These are phyloP conservation scores for Ochotona curzoniae DNA, from an alignment of 2,113 vertebrate species.

Conservation along the genomic window DNA sequence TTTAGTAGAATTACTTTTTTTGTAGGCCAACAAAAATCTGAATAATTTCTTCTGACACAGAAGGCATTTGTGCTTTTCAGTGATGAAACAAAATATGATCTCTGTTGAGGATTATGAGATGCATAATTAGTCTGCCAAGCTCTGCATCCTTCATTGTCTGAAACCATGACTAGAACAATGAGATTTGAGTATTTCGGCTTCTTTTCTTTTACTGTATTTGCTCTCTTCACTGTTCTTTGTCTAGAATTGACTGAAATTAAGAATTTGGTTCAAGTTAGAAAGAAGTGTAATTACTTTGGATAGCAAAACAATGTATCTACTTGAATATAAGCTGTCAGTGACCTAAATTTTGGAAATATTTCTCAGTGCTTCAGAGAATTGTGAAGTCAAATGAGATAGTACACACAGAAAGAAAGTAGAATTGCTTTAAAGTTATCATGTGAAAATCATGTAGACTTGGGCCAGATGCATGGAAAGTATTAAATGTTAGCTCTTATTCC, in stretches of 20 bases:
- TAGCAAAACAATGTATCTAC: neutral
- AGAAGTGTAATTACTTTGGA: conserved; percentile 21
- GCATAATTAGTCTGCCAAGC: conserved; percentile 48
- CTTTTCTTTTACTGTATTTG: neutral
- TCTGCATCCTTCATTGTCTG: conserved; percentile 26
- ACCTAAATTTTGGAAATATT: conserved; percentile 14
- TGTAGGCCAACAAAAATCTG: conserved; percentile 67
- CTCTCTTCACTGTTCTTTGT: conserved; percentile 27
- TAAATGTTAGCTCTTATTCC: neutral
- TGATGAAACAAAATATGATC: conserved; percentile 60
- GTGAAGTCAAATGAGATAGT: neutral
- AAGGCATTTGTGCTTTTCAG: conserved; percentile 70
- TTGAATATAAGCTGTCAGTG: neutral
- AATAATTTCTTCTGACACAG: conserved; percentile 71
- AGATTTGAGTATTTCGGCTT: neutral
- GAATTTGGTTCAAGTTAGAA: conserved; percentile 56
- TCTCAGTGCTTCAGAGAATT: neutral
- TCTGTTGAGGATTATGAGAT: conserved; percentile 35
- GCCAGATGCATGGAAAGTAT: neutral
- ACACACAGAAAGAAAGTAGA: neutral
- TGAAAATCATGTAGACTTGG: neutral
- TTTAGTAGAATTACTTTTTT: conserved; percentile 61
- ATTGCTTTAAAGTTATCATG: neutral
- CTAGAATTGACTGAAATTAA: conserved; percentile 54
- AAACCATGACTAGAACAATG: conserved; percentile 9